phyloP scores from a whole-genome alignment of 2,113 vertebrate species.

The Pluvialis apricaria region DNA sequence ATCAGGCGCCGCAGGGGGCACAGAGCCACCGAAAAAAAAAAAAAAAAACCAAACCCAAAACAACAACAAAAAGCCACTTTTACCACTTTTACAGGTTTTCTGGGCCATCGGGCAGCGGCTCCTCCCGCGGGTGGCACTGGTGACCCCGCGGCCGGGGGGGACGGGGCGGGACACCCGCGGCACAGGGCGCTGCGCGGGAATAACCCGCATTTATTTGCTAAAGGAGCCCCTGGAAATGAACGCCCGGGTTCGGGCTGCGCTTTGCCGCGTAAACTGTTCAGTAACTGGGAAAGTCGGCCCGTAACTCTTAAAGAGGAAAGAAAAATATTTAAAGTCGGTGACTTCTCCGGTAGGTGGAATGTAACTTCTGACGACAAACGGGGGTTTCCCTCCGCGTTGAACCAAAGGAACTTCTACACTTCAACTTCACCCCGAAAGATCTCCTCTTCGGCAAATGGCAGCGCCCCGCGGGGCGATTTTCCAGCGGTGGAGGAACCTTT shows the following conservation, averaged over 20 bases:
- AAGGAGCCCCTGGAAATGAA: neutral
- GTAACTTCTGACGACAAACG: neutral
- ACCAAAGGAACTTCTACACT: neutral
- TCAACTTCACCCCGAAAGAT: neutral
- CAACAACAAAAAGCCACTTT: too few relatives aligned
- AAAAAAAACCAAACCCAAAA: too few relatives aligned
- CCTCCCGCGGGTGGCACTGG: neutral
- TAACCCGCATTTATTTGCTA: neutral
- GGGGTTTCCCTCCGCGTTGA: neutral
- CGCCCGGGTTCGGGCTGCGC: neutral
- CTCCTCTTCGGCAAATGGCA: neutral
- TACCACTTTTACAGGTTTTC: too few relatives aligned
- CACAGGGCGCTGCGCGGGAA: neutral
- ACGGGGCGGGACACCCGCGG: neutral
- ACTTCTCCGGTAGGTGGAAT: slow-evolving; percentile 5
- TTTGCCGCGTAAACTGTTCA: neutral
- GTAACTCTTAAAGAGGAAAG: slow-evolving; percentile 6
- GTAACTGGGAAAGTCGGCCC: neutral
- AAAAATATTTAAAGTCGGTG: slow-evolving; percentile 1
- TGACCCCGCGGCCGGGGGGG: neutral
- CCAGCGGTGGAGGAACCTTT: neutral
- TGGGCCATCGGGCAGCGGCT: too few relatives aligned
- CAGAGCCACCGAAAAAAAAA: too few relatives aligned
- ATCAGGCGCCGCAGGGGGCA: too few relatives aligned
- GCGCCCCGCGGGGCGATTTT: neutral